These are phyloP conservation scores for Festucalex cinctus DNA, from an alignment of 2,113 vertebrate genomes.

Conservation along the genomic window DNA sequence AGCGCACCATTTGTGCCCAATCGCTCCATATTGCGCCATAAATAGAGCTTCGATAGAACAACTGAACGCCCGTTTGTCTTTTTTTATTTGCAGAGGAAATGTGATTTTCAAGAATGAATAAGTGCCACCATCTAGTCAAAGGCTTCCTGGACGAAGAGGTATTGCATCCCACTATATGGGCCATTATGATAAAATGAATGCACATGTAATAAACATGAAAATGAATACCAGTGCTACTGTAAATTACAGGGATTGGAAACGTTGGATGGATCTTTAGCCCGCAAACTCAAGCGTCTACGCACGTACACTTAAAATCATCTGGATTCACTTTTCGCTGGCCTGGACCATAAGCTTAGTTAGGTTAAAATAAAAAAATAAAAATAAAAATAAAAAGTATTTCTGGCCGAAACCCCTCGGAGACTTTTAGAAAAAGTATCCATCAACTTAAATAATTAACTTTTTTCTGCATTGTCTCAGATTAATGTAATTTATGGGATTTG, in stretches of 20 bases:
- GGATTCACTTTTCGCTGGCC: constrained; percentile 1
- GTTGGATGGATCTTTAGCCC: neutral
- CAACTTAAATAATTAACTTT: neutral
- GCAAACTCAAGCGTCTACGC: neutral
- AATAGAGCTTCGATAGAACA: neutral
- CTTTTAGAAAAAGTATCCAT: neutral
- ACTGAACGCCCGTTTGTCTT: constrained; percentile 21
- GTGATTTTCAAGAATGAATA: neutral
- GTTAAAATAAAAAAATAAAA: too few species aligned
- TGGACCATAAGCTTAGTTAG: neutral
- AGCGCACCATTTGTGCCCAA: constrained; percentile 34
- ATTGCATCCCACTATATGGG: neutral
- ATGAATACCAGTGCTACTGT: neutral
- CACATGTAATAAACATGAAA: neutral
- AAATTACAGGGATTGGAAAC: neutral
- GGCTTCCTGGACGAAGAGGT: neutral
- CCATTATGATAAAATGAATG: neutral
- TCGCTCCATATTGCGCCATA: constrained; percentile 23
- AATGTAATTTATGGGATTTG: neutral
- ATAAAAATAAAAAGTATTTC: neutral
- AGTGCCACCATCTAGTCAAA: neutral
- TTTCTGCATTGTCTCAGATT: too few species aligned
- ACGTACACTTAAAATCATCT: neutral
- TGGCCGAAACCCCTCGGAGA: neutral
- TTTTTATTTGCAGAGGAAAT: constrained; percentile 15